Conservation (phyloP, 2,888 invertebrate species). For the Onthophagus sagittarius region DNA sequence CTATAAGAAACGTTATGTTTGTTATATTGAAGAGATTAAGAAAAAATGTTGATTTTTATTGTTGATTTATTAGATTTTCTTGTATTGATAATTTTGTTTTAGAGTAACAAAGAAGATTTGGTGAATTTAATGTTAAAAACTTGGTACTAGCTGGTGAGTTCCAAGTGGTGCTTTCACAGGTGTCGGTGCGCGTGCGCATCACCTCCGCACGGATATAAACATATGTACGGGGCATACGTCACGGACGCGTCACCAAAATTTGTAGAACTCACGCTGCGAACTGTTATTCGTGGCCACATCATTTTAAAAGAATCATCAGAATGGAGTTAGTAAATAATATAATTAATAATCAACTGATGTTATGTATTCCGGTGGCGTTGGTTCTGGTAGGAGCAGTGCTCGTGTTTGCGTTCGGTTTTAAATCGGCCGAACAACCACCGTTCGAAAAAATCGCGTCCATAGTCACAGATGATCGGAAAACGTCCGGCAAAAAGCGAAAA, state of each 20-base stretch:
- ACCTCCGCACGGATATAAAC: slow-evolving; percentile 25
- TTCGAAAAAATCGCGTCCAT: slow-evolving; percentile 66
- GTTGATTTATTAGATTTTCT: no score
- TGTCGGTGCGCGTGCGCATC: slow-evolving; percentile 18
- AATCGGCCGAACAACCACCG: slow-evolving; percentile 75
- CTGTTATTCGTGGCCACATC: slow-evolving; percentile 24
- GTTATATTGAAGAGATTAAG: no score
- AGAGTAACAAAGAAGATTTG: no score
- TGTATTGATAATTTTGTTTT: no score
- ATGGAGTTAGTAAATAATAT: slow-evolving; percentile 61
- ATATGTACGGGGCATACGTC: slow-evolving; percentile 57
- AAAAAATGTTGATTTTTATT: no score
- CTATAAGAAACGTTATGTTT: no score
- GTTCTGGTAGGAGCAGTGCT: slow-evolving; percentile 64
- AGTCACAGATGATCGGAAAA: slow-evolving; percentile 61
- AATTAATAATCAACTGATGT: slow-evolving; percentile 55
- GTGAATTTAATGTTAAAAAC: no score
- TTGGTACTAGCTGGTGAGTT: no score
- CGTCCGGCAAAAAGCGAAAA: slow-evolving; percentile 65
- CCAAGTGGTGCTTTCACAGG: background rate
- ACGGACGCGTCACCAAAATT: slow-evolving; percentile 65
- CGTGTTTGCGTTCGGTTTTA: slow-evolving; percentile 76
- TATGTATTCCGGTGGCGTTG: slow-evolving; percentile 57
- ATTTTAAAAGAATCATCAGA: slow-evolving; percentile 29
- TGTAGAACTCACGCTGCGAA: slow-evolving; percentile 26